These are phyloP conservation scores for Chesias legatella DNA, from an alignment of 2,888 invertebrate genomes.

Conservation along the genomic window DNA sequence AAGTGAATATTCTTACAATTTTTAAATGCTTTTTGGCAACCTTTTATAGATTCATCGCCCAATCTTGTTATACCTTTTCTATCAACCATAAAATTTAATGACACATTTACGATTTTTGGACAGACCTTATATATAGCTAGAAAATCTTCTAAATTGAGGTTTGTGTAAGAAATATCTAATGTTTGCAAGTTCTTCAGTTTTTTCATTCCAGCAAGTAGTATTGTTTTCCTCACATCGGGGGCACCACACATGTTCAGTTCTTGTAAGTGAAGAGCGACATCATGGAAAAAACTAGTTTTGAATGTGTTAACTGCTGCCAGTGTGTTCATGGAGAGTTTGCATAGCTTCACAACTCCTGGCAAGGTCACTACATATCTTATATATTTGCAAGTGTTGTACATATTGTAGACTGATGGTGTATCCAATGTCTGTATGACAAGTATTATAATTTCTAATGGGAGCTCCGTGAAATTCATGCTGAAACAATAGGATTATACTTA, in stretches of 20 bases:
- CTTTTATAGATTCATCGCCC: slow-evolving; percentile 27
- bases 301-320: slow-evolving; percentile 50
- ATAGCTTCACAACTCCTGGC: slow-evolving; percentile 42
- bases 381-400: slow-evolving; percentile 45
- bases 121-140: slow-evolving; percentile 47
- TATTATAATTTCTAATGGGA: slow-evolving; percentile 64
- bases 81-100: slow-evolving; percentile 49
- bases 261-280: slow-evolving; percentile 44
- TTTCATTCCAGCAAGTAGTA: slow-evolving; percentile 43
- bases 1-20: slow-evolving; percentile 57
- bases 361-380: slow-evolving; percentile 42
- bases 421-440: slow-evolving; percentile 54
- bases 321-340: slow-evolving; percentile 45
- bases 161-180: slow-evolving; percentile 59
- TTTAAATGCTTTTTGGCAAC: slow-evolving; percentile 49
- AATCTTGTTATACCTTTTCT: slow-evolving; percentile 25
- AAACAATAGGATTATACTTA: slow-evolving; percentile 7
- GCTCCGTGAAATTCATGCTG: slow-evolving; percentile 34
- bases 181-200: slow-evolving; percentile 46
- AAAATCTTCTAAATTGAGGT: slow-evolving; percentile 51
- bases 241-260: slow-evolving; percentile 54
- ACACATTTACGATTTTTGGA: slow-evolving; percentile 52
- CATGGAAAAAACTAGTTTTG: slow-evolving; percentile 46
- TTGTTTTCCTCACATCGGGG: slow-evolving; percentile 45
- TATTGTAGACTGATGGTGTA: slow-evolving; percentile 38